Base-by-base conservation (phyloP, 2,888 invertebrate species). In the Mimas tiliae region DNA sequence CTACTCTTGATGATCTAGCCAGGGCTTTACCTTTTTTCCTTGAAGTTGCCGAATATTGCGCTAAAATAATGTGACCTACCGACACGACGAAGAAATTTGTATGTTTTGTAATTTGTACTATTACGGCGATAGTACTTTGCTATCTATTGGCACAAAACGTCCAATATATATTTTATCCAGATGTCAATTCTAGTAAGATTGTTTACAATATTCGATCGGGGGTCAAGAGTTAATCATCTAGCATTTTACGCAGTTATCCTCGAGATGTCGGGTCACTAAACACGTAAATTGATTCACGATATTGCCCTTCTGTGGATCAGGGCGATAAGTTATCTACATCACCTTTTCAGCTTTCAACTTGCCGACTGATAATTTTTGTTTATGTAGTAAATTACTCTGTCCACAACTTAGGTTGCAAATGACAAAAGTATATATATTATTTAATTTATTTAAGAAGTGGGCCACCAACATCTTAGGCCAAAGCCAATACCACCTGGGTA, bases 211-310 rank as follows among this genome's bases (percentile, higher is more conserved):
- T 58, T 42, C 38, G 34, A 52, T 53, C n/a, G 14, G n/a, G 38
- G 58, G 58, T 42, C 38, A 42, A 42, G 19, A 42, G 58, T 58
- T 42, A 58, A 58, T 58, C 42, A 42, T 42, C 42, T 12, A 42
- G 47, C 65, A 38, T 48, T 51, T 19, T 63, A 53, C 66, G 63
- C 47, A 53, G 52, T 63, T 63, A 63, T 63, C 69, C 67, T 62
- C 65, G 55, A 70, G 70, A 77, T 73, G 69, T 66, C 64, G 74
- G 86, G 87, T 88, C 87, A 83, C 70, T 70, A 81, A 77, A 4
- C 9, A 50, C 16, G 82, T 86, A 82, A 89, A 89, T 89, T 89
- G 88, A 90, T 86, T 90, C 76, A 79, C 78, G 70, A 80, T 74
- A 80, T 79, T 80, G 80, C 73, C 74, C 69, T 80, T 74, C 74